These are phyloP conservation scores for Ypsolopha sequella DNA, from an alignment of 2,888 invertebrate genomes.

Conservation along the genomic window DNA sequence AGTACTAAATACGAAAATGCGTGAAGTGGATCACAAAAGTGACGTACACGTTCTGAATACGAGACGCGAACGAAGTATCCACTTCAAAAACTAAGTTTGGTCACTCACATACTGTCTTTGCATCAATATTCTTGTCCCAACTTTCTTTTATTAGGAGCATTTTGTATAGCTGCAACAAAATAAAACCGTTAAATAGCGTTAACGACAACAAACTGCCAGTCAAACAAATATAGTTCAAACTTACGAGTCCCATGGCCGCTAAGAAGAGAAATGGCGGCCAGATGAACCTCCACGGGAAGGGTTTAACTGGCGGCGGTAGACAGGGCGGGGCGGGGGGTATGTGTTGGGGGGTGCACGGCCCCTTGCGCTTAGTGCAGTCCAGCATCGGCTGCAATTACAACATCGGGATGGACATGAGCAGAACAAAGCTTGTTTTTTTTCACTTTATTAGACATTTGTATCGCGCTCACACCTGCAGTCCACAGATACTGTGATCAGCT, in stretches of 20 bases:
- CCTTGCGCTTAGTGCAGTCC: conserved; percentile 31
- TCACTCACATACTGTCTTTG: conserved; percentile 36
- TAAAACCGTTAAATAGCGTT: neutral
- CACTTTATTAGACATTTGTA: too few relatives aligned
- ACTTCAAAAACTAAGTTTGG: too few relatives aligned
- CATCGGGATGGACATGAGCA: too few relatives aligned
- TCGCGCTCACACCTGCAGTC: too few relatives aligned
- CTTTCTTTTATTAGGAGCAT: conserved; percentile 31
- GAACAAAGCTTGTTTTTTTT: too few relatives aligned
- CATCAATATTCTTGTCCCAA: conserved; percentile 16
- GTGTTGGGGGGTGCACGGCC: conserved; percentile 34
- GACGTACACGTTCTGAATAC: too few relatives aligned
- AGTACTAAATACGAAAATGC: neutral
- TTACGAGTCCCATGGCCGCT: conserved; percentile 40
- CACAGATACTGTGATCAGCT: too few relatives aligned
- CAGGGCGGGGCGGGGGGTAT: conserved; percentile 35
- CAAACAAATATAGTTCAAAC: conserved; percentile 14
- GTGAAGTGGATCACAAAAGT: too few relatives aligned
- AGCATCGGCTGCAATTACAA: conserved; percentile 39
- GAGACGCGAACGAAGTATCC: too few relatives aligned
- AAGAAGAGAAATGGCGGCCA: conserved; percentile 29
- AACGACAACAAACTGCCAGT: neutral
- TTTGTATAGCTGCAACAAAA: conserved; percentile 37
- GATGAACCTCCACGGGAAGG: conserved; percentile 48
- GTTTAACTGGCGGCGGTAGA: conserved; percentile 38